These are phyloP conservation scores for Calephelis nemesis DNA, from an alignment of 1,140 invertebrate genomes.

Conservation along the genomic window DNA sequence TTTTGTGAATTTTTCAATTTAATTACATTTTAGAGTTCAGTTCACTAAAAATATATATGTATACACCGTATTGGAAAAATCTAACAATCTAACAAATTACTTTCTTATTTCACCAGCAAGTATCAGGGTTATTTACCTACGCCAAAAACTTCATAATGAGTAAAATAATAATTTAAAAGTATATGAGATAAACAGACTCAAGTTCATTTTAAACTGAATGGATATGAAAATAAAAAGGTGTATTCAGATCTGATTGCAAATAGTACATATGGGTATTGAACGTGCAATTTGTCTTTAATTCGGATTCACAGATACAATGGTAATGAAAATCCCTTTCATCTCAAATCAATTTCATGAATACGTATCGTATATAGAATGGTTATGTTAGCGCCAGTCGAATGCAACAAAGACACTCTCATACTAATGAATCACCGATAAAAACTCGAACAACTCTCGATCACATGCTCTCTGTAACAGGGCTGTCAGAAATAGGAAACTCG, in stretches of 20 bases:
- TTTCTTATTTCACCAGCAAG: too few relatives aligned
- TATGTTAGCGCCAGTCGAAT: conserved; percentile 42
- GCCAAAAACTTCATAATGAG: too few relatives aligned
- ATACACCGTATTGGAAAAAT: too few relatives aligned
- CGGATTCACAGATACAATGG: conserved; percentile 53
- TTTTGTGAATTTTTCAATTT: conserved; percentile 22
- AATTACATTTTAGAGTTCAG: neutral
- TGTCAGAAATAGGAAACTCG: conserved; percentile 24
- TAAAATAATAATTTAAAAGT: neutral
- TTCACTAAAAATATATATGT: neutral
- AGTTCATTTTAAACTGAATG: conserved; percentile 38
- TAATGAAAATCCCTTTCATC: conserved; percentile 58
- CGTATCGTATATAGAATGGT: conserved; percentile 35
- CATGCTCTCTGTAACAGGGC: conserved; percentile 48
- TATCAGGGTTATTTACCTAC: too few relatives aligned
- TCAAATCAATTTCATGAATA: conserved; percentile 64
- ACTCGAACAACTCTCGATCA: conserved; percentile 67
- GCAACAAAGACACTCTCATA: conserved; percentile 69
- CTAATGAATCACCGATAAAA: conserved; percentile 74
- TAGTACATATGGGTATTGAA: conserved; percentile 45
- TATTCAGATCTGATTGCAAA: conserved; percentile 42
- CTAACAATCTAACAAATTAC: too few relatives aligned
- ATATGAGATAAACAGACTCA: conserved; percentile 23
- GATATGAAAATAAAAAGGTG: conserved; percentile 38
- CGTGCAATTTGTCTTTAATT: conserved; percentile 60